Evolutionary conservation across 2,888 invertebrate genomes (phyloP), one percentile per base, ranked within the genome.

Genomic region (Pedicia rivosa): DNA sequence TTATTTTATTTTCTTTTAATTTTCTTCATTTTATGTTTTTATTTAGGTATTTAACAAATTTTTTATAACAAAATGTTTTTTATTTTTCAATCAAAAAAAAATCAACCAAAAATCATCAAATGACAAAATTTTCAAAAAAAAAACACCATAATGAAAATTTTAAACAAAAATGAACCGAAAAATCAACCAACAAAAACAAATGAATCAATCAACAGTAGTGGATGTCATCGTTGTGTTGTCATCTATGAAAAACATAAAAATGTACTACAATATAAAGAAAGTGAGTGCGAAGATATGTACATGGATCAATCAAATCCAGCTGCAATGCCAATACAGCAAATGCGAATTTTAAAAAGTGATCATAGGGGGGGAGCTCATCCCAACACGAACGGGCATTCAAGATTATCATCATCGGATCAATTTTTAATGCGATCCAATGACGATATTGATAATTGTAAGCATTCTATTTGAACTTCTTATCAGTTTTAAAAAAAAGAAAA

Each of bases 261-360:
- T 67, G 87, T 92, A 49, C 72, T 92, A 45, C 91, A 92, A 64
- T 92, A 90, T 70, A 92, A 92, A 78, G 90, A 91, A 72, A 91
- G 92, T 92, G 68, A 88, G 91, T 84, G 62, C 58, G 62, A 62
- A 57, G 60, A 55, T 59, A 61, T 62, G 60, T 61, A 61, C 59
- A 57, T 58, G 59, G 60, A 62, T 61, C 60, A 61, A 56, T 59
- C 59, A 55, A 61, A 62, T 55, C 60, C 62, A 55, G 59, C 62
- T 55, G 60, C 62, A 50, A 55, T 62, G 59, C 56, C 62, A 57
- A 59, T 39, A 35, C 42, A 40, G 28, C 35, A 42, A 43, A 42
- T 62, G 61, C 60, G 62, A 57, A 58, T 59, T 55, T 54, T 56
- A 51, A 62, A 62, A 59, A 62, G 56, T 56, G 60, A 61, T 56